A percentile compares a stretch with the other conserved stretches of the same genome.
Conservation (phyloP, 1,140 invertebrate species). For the Caerostris darwini region DNA sequence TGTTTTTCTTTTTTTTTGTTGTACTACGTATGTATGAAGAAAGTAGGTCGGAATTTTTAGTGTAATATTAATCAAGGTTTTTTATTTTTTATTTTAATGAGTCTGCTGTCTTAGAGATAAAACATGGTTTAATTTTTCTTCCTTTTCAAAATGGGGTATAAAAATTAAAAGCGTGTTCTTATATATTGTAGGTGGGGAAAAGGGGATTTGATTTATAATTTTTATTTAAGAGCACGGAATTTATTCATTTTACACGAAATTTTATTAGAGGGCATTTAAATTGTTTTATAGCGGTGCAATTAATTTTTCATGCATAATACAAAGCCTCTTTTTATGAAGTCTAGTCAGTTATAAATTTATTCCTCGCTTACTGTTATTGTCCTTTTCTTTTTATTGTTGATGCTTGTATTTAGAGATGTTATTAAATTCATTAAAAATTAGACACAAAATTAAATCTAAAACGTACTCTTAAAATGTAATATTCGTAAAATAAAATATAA, state of each 20-base stretch:
- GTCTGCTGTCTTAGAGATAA: constrained; percentile 25
- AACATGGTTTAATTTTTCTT: constrained; percentile 54
- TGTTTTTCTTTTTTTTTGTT: constrained; percentile 4
- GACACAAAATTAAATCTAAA: no score
- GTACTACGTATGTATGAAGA: not conserved
- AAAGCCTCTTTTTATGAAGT: not conserved
- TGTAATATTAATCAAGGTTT: constrained; percentile 49
- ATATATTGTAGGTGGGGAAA: not conserved
- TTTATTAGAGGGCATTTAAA: constrained; percentile 21
- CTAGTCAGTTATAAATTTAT: no score
- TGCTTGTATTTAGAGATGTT: no score
- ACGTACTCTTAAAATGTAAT: no score
- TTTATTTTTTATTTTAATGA: constrained; percentile 39
- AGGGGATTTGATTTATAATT: constrained; percentile 44
- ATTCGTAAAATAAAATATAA: no score
- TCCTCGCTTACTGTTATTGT: no score
- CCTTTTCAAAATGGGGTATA: not conserved
- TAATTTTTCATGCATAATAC: not conserved
- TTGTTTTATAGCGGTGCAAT: not conserved
- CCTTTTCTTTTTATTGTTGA: no score
- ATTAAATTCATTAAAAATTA: no score
- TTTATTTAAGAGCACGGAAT: not conserved
- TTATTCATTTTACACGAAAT: not conserved
- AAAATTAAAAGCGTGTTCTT: not conserved
- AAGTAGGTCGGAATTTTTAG: constrained; percentile 53